Percentiles rank a stretch among this genome's conserved stretches.
Conservation (phyloP, 2,888 invertebrate species). For the Megamerina dolium region DNA sequence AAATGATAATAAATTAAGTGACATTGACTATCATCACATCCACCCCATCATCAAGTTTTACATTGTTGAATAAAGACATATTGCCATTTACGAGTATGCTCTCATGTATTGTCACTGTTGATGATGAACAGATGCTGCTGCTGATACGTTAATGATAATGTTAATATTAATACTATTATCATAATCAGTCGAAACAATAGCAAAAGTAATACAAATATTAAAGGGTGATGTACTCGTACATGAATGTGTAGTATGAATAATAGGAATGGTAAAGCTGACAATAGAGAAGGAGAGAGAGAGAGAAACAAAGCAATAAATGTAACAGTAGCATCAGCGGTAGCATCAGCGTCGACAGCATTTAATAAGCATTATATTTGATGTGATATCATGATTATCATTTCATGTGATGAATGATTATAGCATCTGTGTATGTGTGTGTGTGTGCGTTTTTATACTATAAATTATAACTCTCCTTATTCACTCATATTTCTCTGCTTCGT, state of each 20-base stretch:
- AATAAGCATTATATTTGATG: conserved; percentile 6
- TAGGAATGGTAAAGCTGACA: too few relatives aligned
- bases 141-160: conserved; percentile 18
- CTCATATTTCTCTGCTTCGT: too few relatives aligned
- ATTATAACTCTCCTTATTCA: too few relatives aligned
- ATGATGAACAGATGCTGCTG: conserved; percentile 13
- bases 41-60: not conserved
- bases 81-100: not conserved
- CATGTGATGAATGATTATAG: conserved; percentile 2
- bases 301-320: too few relatives aligned
- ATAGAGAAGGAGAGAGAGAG: too few relatives aligned
- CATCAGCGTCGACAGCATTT: not conserved
- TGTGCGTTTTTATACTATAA: not conserved
- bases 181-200: not conserved
- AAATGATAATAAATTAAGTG: conserved; percentile 14
- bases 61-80: not conserved
- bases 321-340: not conserved
- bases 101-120: not conserved
- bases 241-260: too few relatives aligned
- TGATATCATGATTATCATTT: conserved; percentile 8
- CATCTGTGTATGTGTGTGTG: not conserved
- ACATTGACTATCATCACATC: not conserved
- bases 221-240: too few relatives aligned
- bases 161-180: conserved; percentile 10
- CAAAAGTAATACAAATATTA: not conserved